Evolutionary conservation across 2,888 invertebrate genomes (phyloP), one percentile per base, ranked within the genome.

Genomic region (Aspidapion aeneum): DNA sequence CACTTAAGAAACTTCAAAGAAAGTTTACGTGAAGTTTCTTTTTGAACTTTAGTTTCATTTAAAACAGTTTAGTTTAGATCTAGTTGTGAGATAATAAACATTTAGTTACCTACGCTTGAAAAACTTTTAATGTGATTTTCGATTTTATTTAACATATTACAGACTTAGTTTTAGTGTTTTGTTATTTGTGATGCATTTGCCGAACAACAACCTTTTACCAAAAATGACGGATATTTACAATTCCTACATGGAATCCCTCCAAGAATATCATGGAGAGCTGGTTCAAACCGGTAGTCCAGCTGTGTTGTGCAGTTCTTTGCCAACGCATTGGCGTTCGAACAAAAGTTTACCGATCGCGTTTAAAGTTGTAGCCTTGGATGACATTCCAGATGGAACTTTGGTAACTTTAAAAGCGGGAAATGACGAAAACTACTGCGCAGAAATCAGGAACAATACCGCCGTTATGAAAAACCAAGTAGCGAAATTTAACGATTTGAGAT

Each of bases 401-500:
- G 98, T 99, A 63, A 93, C 93, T 19, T 90, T 99, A 57, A 88
- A 91, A 66, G 98, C 98, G 62, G 98, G 98, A 49, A 99, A 98
- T 80, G 99, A 99, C 75, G 98, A 99, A 81, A 98, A 98, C 80
- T 94, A 87, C 73, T 95, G 94, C 84, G 98, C 95, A 0, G 98
- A 99, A 78, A 81, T 98, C 72, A 84, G 96, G 72, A 99, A 99
- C 79, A 90, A 90, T 75, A 92, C 93, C 2, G 94, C 98, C 1
- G 89, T 95, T 71, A 95, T 98, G 91, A 97, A 97, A 84, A 96
- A 96, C 78, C 95, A 97, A 80, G 94, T 98, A 70, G 99, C 99
- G 48, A 96, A 97, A 82, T 99, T 99, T 84, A 97, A 96, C 78
- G 99, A 99, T 84, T 86, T 99, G 60, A 85, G 99, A 75, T 99